Evolutionary conservation across 2,113 vertebrate genomes (phyloP).

Genomic region (Spizaetus ornatus): DNA sequence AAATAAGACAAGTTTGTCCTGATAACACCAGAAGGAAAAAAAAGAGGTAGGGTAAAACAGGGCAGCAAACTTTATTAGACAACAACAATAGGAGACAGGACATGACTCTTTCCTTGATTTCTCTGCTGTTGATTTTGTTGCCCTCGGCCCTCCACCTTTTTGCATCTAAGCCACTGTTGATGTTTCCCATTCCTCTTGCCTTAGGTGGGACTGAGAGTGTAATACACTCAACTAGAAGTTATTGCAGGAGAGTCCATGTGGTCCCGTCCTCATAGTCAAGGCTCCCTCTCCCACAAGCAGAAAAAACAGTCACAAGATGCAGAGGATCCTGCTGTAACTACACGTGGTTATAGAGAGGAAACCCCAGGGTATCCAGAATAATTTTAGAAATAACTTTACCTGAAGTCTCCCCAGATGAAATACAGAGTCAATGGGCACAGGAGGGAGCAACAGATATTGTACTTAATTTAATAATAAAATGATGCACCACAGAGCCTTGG

Average conservation of each 20-base stretch:
- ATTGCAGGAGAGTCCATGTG: background rate
- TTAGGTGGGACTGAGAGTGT: background rate
- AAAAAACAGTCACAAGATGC: background rate
- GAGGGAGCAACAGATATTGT: background rate
- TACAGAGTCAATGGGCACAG: background rate
- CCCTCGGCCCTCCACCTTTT: background rate
- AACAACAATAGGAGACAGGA: background rate
- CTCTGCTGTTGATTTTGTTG: background rate
- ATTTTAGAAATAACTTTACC: background rate
- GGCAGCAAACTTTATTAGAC: background rate
- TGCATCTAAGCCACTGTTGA: background rate
- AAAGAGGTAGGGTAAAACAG: background rate
- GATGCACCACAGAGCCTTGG: background rate
- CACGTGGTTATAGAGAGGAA: rapidly evolving
- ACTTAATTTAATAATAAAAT: background rate
- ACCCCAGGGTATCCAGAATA: rapidly evolving
- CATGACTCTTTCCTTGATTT: background rate
- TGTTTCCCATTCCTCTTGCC: background rate
- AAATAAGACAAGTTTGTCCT: background rate
- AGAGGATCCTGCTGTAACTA: background rate
- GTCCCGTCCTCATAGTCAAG: background rate
- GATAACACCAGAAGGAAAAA: background rate
- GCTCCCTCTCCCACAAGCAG: background rate
- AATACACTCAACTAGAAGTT: background rate
- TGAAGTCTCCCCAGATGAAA: background rate